Conservation (phyloP, 2,113 vertebrate genomes). For the Castor canadensis region DNA sequence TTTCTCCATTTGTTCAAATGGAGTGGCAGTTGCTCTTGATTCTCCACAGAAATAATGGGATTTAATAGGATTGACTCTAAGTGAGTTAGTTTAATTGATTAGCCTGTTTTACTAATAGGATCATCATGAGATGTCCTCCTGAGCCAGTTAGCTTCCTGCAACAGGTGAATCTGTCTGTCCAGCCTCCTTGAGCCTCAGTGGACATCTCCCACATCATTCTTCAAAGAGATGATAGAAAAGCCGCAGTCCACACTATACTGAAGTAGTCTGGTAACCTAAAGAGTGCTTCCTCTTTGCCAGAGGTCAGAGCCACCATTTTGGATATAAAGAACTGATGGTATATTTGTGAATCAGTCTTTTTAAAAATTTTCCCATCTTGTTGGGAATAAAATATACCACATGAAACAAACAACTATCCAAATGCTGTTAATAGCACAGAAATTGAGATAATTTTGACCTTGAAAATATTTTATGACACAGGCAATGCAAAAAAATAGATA, state of each 20-base stretch:
- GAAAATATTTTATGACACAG: slow-evolving; percentile 10
- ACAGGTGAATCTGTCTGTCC: background rate
- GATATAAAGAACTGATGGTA: background rate
- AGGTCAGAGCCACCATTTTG: background rate
- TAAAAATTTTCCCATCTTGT: background rate
- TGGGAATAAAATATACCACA: background rate
- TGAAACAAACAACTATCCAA: background rate
- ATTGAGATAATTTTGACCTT: background rate
- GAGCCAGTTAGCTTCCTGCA: background rate
- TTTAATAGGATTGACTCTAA: slow-evolving; percentile 26
- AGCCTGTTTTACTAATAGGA: slow-evolving; percentile 27
- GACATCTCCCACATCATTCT: background rate
- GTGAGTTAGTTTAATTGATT: slow-evolving; percentile 30
- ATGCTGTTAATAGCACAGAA: background rate
- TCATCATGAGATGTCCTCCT: background rate
- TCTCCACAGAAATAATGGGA: slow-evolving; percentile 15
- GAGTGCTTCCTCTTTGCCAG: background rate
- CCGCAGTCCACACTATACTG: background rate
- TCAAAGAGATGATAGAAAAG: background rate
- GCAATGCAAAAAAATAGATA: slow-evolving; percentile 7
- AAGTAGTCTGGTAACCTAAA: background rate
- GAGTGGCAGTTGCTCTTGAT: background rate
- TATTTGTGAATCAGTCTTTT: background rate
- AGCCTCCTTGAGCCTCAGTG: background rate
- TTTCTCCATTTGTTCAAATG: slow-evolving; percentile 20